Base-by-base conservation (phyloP, 1,140 invertebrate species). In the Trinorchestia longiramus region DNA sequence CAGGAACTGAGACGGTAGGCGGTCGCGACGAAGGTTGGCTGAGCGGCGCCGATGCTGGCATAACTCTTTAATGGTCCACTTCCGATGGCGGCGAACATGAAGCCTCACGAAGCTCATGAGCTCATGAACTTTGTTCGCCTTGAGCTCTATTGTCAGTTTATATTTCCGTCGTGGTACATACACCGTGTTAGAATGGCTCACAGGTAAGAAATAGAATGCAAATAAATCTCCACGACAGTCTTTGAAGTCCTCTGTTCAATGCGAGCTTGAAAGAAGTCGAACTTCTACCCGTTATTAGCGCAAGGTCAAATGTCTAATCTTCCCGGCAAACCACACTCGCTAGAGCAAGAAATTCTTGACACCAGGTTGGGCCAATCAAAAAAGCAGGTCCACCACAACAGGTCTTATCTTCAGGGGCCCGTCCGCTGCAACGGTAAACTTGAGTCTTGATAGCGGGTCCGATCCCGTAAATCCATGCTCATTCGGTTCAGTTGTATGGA, bases 1-100 rank as follows among this genome's bases (percentile, higher is more conserved):
- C 88, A 90, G 88, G 88, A 90, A 90, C 88, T 90, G 88, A 8
- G n/a, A 90, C 43, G 88, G 88, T 43, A 36, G 88, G 88, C 88
- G 88, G 88, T 90, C 88, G 15, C 41, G 41, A 41, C 62, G 88
- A 90, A 90, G 88, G 88, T 90, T 90, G n/a, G 88, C 88, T 15
- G 88, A 0, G 3, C 43, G 88, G 88, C 43, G 88, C n/a, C 43
- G 88, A 90, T 90, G 88, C 88, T 90, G n/a, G 87, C 88, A 90
- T 90, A 90, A 90, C 88, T 90, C 43, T 0, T 41, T 90, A 90
- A 90, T 90, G 88, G 88, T 28, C 41, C 42, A 90, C 88, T 90
- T 90, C 88, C 88, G 88, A 90, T 36, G 88, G 41, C 88, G 88
- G 88, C 41, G 88, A 90, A 28, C 88, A 36, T 19, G 15, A 19